Conservation (phyloP, 2,888 invertebrate genomes). For the Drosophila monieri region DNA sequence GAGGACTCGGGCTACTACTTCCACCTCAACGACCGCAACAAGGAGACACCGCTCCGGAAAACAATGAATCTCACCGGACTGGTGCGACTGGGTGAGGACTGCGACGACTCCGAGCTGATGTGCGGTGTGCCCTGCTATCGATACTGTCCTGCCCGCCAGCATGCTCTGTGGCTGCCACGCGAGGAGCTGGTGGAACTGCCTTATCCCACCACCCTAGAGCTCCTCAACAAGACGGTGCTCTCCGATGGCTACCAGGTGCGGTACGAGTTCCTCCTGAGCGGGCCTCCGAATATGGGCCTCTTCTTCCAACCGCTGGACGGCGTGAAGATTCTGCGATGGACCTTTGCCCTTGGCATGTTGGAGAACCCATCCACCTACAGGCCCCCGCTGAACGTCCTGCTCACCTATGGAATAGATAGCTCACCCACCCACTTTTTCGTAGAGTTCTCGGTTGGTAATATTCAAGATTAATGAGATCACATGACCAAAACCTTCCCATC, state of each 20-base stretch:
- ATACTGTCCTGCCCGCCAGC: constrained; percentile 55
- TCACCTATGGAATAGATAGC: constrained; percentile 70
- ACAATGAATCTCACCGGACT: constrained; percentile 60
- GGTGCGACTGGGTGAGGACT: constrained; percentile 54
- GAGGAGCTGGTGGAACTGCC: constrained; percentile 62
- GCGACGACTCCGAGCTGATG: constrained; percentile 70
- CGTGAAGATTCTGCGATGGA: constrained; percentile 73
- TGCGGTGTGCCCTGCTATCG: constrained; percentile 79
- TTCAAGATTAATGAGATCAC: too few relatives aligned
- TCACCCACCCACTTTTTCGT: constrained; percentile 73
- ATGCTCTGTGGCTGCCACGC: constrained; percentile 73
- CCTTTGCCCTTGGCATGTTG: constrained; percentile 71
- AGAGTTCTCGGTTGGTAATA: constrained; percentile 63
- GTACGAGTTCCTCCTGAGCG: constrained; percentile 71
- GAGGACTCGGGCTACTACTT: constrained; percentile 85
- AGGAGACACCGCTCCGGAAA: constrained; percentile 54
- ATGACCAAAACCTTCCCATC: background rate
- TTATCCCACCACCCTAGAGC: constrained; percentile 60
- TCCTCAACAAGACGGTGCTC: constrained; percentile 61
- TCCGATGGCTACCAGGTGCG: constrained; percentile 48
- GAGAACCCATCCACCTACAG: constrained; percentile 56
- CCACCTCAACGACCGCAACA: constrained; percentile 83
- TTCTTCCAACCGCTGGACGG: constrained; percentile 70
- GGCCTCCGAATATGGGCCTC: constrained; percentile 79
- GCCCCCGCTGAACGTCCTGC: constrained; percentile 76